Conservation (phyloP, 2,888 invertebrate species). For the Parapristionchus giblindavisi region DNA sequence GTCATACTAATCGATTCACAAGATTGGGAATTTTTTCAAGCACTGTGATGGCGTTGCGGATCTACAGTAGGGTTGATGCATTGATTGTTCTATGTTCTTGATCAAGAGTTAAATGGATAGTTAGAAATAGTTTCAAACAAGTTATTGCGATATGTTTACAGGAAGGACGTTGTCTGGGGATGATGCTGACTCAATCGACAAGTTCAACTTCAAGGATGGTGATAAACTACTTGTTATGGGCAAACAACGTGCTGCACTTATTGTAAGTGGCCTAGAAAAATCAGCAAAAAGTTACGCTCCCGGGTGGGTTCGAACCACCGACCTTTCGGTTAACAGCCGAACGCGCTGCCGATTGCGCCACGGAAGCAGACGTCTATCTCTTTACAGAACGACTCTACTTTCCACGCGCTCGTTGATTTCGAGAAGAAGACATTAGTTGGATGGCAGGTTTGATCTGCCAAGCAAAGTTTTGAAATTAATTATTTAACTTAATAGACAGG, state of each 20-base stretch:
- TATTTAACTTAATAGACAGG: conserved; percentile 40
- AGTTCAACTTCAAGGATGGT: conserved; percentile 57
- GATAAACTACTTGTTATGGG: conserved; percentile 65
- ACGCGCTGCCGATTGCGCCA: conserved; percentile 66
- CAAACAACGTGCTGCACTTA: conserved; percentile 45
- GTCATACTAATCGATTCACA: too few relatives aligned
- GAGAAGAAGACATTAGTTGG: conserved; percentile 59
- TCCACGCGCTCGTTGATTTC: conserved; percentile 55
- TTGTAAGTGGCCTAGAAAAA: conserved; percentile 27
- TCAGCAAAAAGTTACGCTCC: conserved; percentile 74
- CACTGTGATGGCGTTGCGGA: too few relatives aligned
- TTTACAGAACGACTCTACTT: conserved; percentile 55
- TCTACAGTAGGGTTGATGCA: too few relatives aligned
- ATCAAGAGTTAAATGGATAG: too few relatives aligned
- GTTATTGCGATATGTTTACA: background rate
- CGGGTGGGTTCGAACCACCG: conserved; percentile 72
- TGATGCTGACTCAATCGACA: conserved; percentile 44
- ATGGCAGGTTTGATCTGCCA: background rate
- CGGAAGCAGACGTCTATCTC: conserved; percentile 35
- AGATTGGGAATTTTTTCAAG: too few relatives aligned
- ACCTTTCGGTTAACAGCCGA: conserved; percentile 70
- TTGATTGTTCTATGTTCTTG: too few relatives aligned
- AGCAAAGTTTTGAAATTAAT: background rate
- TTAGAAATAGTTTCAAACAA: background rate
- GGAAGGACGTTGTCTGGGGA: conserved; percentile 44